Conservation (phyloP, 2,888 invertebrate genomes). For the Chymomyza procnemis region DNA sequence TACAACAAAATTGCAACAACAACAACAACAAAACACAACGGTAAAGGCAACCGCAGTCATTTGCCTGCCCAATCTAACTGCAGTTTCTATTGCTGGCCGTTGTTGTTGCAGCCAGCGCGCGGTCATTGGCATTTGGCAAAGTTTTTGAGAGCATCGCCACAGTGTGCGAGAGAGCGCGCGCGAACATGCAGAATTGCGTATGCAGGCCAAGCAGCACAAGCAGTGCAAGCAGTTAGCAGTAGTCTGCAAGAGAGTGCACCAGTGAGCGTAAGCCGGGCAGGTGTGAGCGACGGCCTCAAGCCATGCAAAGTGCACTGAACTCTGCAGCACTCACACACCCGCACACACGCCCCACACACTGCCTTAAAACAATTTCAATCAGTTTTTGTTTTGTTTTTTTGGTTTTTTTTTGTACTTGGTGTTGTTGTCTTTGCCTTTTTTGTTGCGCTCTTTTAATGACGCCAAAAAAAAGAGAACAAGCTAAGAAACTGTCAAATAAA, state of each 20-base stretch:
- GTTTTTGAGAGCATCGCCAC: slow-evolving; percentile 8
- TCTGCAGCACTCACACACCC: slow-evolving; percentile 24
- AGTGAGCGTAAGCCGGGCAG: slow-evolving; percentile 7
- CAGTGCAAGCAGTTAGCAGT: not conserved
- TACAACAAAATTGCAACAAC: slow-evolving; percentile 19
- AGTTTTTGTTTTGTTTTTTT: too few relatives aligned
- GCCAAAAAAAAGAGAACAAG: slow-evolving; percentile 31
- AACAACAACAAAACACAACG: slow-evolving; percentile 6
- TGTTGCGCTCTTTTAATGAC: slow-evolving; percentile 52
- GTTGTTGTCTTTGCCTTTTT: slow-evolving; percentile 47
- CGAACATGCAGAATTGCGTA: slow-evolving; percentile 29
- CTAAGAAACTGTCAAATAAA: slow-evolving; percentile 62
- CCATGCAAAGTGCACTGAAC: slow-evolving; percentile 48
- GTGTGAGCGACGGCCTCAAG: slow-evolving; percentile 21
- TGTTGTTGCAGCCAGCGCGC: slow-evolving; percentile 39
- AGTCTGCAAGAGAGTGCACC: not conserved
- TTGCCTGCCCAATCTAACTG: slow-evolving; percentile 53
- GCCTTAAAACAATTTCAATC: slow-evolving; percentile 66
- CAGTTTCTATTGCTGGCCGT: slow-evolving; percentile 36
- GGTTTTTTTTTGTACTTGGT: slow-evolving; percentile 10
- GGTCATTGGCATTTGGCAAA: slow-evolving; percentile 62
- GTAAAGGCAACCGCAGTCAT: slow-evolving; percentile 12
- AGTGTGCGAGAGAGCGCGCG: slow-evolving; percentile 14
- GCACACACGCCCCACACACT: not conserved
- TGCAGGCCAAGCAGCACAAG: slow-evolving; percentile 9